Base-by-base conservation (phyloP, 2,797 vertebrate genomes). In the Coluber constrictor region DNA sequence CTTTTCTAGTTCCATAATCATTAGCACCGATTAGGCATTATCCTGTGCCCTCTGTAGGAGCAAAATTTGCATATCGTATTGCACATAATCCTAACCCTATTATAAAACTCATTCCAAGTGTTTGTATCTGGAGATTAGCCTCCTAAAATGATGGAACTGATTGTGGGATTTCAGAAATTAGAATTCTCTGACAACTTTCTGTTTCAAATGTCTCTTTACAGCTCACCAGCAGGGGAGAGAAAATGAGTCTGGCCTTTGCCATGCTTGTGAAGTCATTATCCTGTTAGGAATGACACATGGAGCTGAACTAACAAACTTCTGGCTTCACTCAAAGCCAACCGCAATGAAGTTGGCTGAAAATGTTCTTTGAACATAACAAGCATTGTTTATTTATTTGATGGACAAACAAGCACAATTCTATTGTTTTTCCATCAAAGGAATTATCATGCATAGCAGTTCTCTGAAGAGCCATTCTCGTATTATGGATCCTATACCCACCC, bases 121-220 rank as follows among this genome's bases (percentile, higher is more conserved):
- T 4, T 63, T 91, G 66, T 92, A 6, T 91, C 3, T 92, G 86
- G 20, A 88, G 91, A 88, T 91, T 74, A 89, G 29, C 87, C 59
- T 95, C 86, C 29, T 57, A 90, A 93, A 91, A 9, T 90, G 89
- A 94, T 86, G 93, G 91, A 91, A 93, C 87, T 87, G 95, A 92
- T 93, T 96, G 57, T 2, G 27, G 91, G 54, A 94, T 96, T 94
- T 95, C 95, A 95, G 89, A 96, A 95, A 96, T 96, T 96, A 95
- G 7, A 29, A 91, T 94, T 95, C 74, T 95, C 59, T 92, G 95
- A 93, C 0, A 54, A 95, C 3, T 96, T 95, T 93, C 90, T 95
- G 86, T 90, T 96, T 95, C 87, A 92, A 20, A 56, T 93, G 20
- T 93, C 55, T 96, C 97, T 96, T 95, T 55, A 90, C 54, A 96